Conservation (phyloP, 2,113 vertebrate genomes). For the Balaenoptera acutorostrata region DNA sequence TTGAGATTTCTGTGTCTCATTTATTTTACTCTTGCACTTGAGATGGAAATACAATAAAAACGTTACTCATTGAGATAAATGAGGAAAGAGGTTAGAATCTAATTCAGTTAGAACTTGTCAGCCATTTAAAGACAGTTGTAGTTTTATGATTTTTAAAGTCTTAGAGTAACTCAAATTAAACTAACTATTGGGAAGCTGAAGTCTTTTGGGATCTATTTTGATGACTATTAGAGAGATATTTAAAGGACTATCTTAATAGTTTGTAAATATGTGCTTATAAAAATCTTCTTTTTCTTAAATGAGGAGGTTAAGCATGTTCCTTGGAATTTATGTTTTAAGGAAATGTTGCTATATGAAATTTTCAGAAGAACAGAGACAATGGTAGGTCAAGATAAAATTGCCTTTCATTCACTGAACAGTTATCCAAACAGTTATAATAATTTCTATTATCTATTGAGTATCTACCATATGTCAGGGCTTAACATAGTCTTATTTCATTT, state of each 20-base stretch:
- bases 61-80: neutral
- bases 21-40: neutral
- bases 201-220: conserved; percentile 26
- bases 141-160: conserved; percentile 47
- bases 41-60: conserved; percentile 35
- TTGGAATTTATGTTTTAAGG: neutral
- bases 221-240: neutral
- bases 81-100: conserved; percentile 4
- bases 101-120: conserved; percentile 33
- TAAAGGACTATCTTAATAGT: neutral
- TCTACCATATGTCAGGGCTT: neutral
- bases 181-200: neutral
- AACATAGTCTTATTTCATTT: neutral
- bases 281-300: conserved; percentile 23
- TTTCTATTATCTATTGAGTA: neutral
- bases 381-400: neutral
- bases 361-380: neutral
- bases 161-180: conserved; percentile 26
- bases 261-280: neutral
- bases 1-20: conserved; percentile 14
- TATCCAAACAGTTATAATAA: neutral
- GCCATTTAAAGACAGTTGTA: conserved; percentile 39
- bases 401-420: neutral
- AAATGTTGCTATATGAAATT: neutral
- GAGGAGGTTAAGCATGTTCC: neutral